Percentiles rank a stretch among this genome's conserved stretches.
phyloP scores from a whole-genome alignment of 2,888 invertebrate species.

The Cecidostiba fungosa region DNA sequence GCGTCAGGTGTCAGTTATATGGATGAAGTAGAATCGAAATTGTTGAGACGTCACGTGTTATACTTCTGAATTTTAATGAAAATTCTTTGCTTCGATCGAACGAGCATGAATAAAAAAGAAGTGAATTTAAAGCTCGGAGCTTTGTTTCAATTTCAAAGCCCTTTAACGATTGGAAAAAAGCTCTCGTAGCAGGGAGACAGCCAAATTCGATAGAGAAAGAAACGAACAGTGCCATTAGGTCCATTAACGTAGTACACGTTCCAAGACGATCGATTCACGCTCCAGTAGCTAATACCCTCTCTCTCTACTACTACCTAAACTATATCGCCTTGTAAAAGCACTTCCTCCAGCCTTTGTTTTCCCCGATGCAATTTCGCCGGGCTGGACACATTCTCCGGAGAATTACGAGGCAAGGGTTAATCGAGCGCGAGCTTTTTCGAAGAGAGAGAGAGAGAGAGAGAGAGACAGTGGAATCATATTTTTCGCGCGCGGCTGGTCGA shows the following conservation, averaged over 20 bases:
- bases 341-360: conserved; percentile 7
- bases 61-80: no score
- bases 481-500: conserved; percentile 20
- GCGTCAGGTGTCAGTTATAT: not conserved
- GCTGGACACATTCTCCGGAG: not conserved
- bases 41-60: not conserved
- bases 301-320: not conserved
- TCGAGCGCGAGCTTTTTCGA: conserved; percentile 44
- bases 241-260: conserved; percentile 56
- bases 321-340: not conserved
- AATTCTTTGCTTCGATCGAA: conserved; percentile 6
- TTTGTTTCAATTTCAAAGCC: not conserved
- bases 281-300: conserved; percentile 45
- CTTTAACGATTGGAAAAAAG: not conserved
- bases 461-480: conserved; percentile 45
- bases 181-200: not conserved
- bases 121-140: not conserved
- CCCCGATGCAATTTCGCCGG: conserved; percentile 16
- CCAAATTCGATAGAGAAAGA: conserved; percentile 48
- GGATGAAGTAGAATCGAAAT: not conserved
- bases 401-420: conserved; percentile 17
- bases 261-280: conserved; percentile 49
- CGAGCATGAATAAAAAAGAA: not conserved
- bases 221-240: conserved; percentile 59
- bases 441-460: not conserved